Evolutionary conservation across 2,888 invertebrate genomes (phyloP).

Genomic region (Diachrysia chrysitis): DNA sequence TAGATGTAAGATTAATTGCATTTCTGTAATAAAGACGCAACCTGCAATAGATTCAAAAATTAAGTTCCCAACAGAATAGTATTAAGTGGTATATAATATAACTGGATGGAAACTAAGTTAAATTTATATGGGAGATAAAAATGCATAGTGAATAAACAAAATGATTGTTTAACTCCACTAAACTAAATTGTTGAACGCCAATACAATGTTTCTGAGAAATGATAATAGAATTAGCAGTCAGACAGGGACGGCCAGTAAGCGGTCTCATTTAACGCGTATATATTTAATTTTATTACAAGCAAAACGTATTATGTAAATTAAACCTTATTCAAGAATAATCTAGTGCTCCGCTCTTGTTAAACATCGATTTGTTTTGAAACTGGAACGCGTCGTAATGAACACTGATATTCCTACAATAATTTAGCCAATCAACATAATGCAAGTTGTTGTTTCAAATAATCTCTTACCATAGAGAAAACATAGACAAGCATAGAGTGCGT

Average conservation of each 20-base stretch:
- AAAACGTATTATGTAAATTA: conserved; percentile 44
- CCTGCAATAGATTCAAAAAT: no score
- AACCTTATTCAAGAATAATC: conserved; percentile 24
- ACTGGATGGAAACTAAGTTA: no score
- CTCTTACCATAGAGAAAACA: no score
- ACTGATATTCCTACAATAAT: conserved; percentile 20
- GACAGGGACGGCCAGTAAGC: neutral
- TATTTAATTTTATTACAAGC: conserved; percentile 29
- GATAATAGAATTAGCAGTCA: neutral
- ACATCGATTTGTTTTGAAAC: conserved; percentile 51
- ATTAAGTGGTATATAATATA: no score
- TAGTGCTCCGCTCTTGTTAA: conserved; percentile 36
- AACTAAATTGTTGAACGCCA: neutral
- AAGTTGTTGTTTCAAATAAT: conserved; percentile 7
- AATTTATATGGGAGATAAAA: no score
- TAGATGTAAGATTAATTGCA: no score
- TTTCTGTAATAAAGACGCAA: no score
- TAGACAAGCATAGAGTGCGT: no score
- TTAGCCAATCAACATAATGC: conserved; percentile 28
- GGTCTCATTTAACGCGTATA: neutral
- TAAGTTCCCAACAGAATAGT: no score
- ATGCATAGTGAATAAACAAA: neutral
- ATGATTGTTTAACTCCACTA: neutral
- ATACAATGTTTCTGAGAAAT: neutral
- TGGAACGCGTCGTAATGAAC: conserved; percentile 31